Base-by-base conservation (phyloP, 2,888 invertebrate species). In the Masnerella sp. region DNA sequence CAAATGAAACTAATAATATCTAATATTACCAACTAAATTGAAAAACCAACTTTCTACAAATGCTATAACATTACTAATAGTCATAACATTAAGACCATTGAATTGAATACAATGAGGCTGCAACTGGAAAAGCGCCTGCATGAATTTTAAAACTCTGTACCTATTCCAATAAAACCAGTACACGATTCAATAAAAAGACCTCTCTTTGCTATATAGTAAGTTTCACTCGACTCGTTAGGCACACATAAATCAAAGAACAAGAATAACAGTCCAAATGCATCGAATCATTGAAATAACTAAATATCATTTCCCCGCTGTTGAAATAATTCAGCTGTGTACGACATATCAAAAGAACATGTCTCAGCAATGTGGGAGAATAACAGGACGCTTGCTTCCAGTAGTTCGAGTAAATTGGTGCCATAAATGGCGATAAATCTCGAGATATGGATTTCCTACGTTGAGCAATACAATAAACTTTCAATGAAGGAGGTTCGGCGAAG, bases 381-480 rank as follows among this genome's bases (percentile, higher is more conserved):
- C 70, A 69, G 61, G 51, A 70, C 65, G 28, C 58, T 30, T 17
- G n/a, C 43, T 34, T 2, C 17, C 18, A 38, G 52, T 56, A 34
- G 54, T 58, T 42, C 62, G 40, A 59, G 65, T 74, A 70, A 74
- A 74, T 74, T 74, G 74, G 62, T 56, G 49, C 74, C 74, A 62
- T 70, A 74, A 70, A 74, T 43, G 74, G 74, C 49, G 51, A 70
- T 74, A 74, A 74, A 74, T 74, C 70, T 65, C 70, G 43, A 70
- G 65, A 61, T 74, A 74, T 74, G 61, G 69, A 70, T 74, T 70
- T 70, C 17, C 67, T 61, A 67, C 49, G 51, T 71, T 67, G 54
- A 67, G 70, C 65, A 67, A 71, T 42, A 58, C 52, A 64, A 17
- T 11, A 25, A 51, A 18, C 42, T 22, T 42, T 61, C 47, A 61